Percentiles rank a stretch among this genome's conserved stretches.
phyloP scores from a whole-genome alignment of 1,140 invertebrate genomes.

The Sipha flava region DNA sequence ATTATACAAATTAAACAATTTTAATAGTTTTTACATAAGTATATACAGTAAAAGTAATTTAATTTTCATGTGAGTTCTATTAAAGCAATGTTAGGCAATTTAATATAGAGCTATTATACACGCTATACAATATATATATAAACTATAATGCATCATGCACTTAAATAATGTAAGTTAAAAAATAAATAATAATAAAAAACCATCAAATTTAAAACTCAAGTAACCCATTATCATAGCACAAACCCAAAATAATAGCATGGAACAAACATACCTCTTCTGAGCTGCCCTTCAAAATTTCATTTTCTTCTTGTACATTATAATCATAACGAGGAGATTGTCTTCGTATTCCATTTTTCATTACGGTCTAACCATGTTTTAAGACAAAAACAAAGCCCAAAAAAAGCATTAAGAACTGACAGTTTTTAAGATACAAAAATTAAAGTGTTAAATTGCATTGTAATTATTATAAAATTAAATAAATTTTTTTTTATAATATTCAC shows the following conservation, averaged over 20 bases:
- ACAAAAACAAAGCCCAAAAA: slow-evolving; percentile 29
- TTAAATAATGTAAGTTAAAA: neutral
- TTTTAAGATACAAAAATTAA: neutral
- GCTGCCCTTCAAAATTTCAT: slow-evolving; percentile 13
- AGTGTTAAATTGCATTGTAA: neutral
- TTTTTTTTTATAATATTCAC: neutral
- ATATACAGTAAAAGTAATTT: neutral
- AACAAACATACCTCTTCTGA: slow-evolving; percentile 25
- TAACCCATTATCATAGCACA: slow-evolving; percentile 1
- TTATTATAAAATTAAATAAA: neutral
- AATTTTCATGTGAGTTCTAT: neutral
- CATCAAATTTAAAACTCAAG: neutral
- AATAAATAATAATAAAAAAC: neutral
- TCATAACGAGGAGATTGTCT: neutral
- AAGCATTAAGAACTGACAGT: slow-evolving; percentile 24
- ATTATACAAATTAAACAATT: neutral
- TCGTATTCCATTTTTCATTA: slow-evolving; percentile 18
- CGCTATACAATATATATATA: neutral
- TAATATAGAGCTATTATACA: neutral
- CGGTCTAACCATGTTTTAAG: slow-evolving; percentile 5
- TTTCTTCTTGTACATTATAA: slow-evolving; percentile 10
- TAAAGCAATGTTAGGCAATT: neutral
- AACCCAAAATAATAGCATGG: neutral
- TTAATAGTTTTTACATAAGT: neutral
- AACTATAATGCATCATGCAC: neutral